Conservation (phyloP, 1,140 invertebrate genomes). For the Hylaeus anthracinus region DNA sequence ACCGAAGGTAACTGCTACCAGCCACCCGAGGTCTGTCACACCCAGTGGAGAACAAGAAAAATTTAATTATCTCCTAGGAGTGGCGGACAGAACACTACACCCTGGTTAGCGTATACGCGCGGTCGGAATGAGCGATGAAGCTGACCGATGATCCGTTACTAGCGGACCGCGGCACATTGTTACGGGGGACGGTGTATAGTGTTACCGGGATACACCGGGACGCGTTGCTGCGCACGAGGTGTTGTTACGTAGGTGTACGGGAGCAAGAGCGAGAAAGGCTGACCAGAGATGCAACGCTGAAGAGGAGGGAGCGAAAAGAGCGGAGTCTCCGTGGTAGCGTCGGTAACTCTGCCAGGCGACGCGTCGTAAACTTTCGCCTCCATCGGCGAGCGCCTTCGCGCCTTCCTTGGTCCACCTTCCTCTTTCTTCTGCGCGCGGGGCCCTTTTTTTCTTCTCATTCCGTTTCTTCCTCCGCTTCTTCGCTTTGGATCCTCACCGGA, state of each 20-base stretch:
- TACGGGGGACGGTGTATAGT: constrained; percentile 58
- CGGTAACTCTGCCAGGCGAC: constrained; percentile 75
- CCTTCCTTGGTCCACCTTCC: constrained; percentile 61
- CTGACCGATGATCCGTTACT: constrained; percentile 62
- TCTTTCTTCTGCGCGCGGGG: constrained; percentile 35
- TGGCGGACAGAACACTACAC: background rate
- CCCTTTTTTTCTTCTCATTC: constrained; percentile 39
- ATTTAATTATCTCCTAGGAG: background rate
- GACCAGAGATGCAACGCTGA: constrained; percentile 1
- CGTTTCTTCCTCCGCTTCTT: constrained; percentile 17
- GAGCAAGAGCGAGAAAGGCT: constrained; percentile 42
- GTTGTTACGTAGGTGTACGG: constrained; percentile 64
- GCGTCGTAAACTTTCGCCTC: constrained; percentile 79
- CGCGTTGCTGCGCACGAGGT: constrained; percentile 59
- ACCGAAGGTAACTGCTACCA: too few species aligned
- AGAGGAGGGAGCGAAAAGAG: constrained; percentile 37
- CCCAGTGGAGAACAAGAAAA: background rate
- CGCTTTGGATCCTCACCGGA: constrained; percentile 11
- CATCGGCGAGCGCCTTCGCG: constrained; percentile 74
- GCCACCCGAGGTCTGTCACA: too few species aligned
- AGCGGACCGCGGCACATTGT: constrained; percentile 62
- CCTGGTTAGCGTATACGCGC: too few species aligned
- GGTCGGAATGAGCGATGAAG: constrained; percentile 57
- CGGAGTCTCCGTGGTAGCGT: constrained; percentile 73
- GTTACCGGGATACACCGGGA: constrained; percentile 60